Conservation (phyloP, 2,113 vertebrate species). For the Holacanthus passer region DNA sequence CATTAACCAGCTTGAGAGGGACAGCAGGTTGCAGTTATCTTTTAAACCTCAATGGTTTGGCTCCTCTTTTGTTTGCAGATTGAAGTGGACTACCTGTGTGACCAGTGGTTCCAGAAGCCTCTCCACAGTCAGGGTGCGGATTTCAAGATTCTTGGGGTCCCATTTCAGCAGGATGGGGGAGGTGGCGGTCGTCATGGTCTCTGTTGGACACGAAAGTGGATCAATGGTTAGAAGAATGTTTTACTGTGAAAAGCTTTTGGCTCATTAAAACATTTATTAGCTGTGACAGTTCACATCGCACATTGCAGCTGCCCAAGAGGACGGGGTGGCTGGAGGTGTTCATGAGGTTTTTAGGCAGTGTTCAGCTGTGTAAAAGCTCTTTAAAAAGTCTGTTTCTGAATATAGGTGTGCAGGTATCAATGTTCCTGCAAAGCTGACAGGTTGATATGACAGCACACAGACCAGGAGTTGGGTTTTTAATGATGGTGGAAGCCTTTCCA, state of each 20-base stretch:
- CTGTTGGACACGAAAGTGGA: constrained; percentile 65
- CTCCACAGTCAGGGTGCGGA: constrained; percentile 88
- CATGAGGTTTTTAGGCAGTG: background rate
- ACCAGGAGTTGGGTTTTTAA: background rate
- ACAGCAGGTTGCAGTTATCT: background rate
- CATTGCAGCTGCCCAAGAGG: background rate
- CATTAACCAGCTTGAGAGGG: background rate
- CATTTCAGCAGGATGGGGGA: constrained; percentile 89
- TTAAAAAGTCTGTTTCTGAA: background rate
- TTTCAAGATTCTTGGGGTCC: constrained; percentile 89
- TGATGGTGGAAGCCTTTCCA: background rate
- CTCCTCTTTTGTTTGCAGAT: background rate
- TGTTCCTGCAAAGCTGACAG: constrained; percentile 2
- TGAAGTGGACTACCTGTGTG: constrained; percentile 82
- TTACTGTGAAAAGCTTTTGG: background rate
- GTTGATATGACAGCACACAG: background rate
- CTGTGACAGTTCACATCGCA: background rate
- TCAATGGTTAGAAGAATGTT: constrained; percentile 12
- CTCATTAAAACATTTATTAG: background rate
- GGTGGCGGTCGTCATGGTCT: constrained; percentile 87
- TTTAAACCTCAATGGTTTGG: background rate
- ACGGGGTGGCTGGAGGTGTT: background rate
- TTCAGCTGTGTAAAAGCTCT: background rate
- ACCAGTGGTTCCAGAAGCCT: constrained; percentile 88
- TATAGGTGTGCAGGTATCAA: no score